Evolutionary conservation across 37 sponge, comb jelly and placozoan genomes (phyloP), one percentile per base, ranked within the genome.

Genomic region (Geodia barretti): DNA sequence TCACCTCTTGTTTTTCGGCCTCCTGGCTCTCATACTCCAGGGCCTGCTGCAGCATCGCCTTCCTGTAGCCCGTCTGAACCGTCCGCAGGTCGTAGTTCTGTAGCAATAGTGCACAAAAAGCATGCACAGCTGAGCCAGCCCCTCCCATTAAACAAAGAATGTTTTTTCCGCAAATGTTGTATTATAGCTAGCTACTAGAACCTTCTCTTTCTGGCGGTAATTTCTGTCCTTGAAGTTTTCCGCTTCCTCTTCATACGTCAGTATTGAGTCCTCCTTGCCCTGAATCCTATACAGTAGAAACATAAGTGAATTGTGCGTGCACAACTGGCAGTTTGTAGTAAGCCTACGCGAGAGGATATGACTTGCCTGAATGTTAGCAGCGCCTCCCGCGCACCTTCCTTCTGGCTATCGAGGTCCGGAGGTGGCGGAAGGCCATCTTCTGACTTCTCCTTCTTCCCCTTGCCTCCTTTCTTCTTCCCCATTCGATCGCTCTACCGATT

Each of bases 311-410:
- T n/a, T n/a, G n/a, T n/a, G n/a, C n/a, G n/a, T n/a, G n/a, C n/a
- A n/a, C n/a, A n/a, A n/a, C n/a, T n/a, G n/a, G n/a, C n/a, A n/a
- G 41, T 19, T 39, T 8, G 20, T 7, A 41, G 77, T 3, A 30
- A 38, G 19, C 77, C 14, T 42, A 8, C 26, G 7, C 21, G 4
- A 30, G 30, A 61, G 5, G 8, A 2, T 23, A 23, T 20, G 39
- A n/a, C 88, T 74, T 60, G 89, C 93, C 72, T 75, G 69, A 83
- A 86, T 1, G 83, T 68, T 29, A 89, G 79, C 42, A 84, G 23
- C 1, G 86, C 86, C 64, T 93, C 93, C 0, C 32, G 29, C 0
- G 83, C 67, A 0, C 79, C 84, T n/a, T 78, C 62, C 39, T 66
- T 77, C 9, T 31, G 34, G 9, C 83, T 64, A 1, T 86, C 81